These are phyloP conservation scores for Scolopax rusticola DNA, from an alignment of 2,797 vertebrate species.

Conservation along the genomic window DNA sequence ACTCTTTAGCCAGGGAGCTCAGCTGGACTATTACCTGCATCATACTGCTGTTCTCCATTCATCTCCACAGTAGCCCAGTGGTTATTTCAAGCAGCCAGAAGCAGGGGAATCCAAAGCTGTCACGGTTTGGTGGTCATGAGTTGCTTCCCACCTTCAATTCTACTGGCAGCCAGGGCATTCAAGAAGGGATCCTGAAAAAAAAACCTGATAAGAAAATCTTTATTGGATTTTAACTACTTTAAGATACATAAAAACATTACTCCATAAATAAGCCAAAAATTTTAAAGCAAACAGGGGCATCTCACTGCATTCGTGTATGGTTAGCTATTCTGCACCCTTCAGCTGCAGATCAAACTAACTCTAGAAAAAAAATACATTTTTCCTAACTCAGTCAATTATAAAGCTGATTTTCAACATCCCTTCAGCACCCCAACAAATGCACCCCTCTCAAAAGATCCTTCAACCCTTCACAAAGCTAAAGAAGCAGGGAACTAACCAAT, in stretches of 20 bases:
- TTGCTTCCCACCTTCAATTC: neutral
- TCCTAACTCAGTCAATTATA: neutral
- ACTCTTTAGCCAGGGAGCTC: neutral
- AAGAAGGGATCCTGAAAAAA: conserved; percentile 54
- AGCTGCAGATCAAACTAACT: neutral
- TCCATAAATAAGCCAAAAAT: neutral
- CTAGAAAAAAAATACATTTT: neutral
- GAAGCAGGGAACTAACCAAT: neutral
- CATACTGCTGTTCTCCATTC: conserved; percentile 82
- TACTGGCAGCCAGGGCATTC: conserved; percentile 33
- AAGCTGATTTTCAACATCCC: neutral
- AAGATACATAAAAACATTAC: neutral
- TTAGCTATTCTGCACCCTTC: neutral
- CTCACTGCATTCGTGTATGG: neutral
- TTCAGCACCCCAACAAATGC: neutral
- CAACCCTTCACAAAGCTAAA: neutral
- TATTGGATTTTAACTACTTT: neutral
- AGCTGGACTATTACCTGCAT: conserved; percentile 74
- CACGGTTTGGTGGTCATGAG: conserved; percentile 58
- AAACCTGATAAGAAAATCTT: neutral
- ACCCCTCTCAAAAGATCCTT: neutral
- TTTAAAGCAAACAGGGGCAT: neutral
- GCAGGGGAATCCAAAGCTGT: conserved; percentile 11
- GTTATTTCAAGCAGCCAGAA: conserved; percentile 36
- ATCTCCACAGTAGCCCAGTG: conserved; percentile 77